These are phyloP conservation scores for Prosapia bicincta DNA, from an alignment of 2,888 invertebrate genomes.

Conservation along the genomic window DNA sequence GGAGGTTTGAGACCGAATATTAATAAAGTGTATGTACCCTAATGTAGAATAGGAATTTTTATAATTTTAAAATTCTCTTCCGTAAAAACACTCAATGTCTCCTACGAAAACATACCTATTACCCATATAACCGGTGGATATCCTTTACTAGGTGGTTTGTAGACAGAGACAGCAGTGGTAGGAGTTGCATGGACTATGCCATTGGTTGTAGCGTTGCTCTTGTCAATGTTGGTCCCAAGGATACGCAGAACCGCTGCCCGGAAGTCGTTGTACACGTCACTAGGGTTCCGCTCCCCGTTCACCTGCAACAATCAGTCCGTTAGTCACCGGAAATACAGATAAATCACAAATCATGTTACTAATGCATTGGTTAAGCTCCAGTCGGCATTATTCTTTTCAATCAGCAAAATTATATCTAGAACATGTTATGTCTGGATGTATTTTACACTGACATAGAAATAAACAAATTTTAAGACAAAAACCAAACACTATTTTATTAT, in stretches of 20 bases:
- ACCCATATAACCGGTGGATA: constrained; percentile 50
- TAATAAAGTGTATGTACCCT: too few species aligned
- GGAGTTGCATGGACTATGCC: constrained; percentile 29
- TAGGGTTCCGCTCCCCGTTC: constrained; percentile 82
- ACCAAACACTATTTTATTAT: too few species aligned
- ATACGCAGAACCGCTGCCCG: constrained; percentile 73
- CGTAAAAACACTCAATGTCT: too few species aligned
- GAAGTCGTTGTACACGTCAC: constrained; percentile 84
- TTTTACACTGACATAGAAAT: too few species aligned
- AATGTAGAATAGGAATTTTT: too few species aligned
- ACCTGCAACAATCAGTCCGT: constrained; percentile 53
- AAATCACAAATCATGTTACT: background rate
- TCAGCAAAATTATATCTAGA: too few species aligned
- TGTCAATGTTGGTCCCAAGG: constrained; percentile 53
- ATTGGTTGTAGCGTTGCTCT: constrained; percentile 35
- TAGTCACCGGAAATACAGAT: background rate
- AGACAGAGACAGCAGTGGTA: constrained; percentile 35
- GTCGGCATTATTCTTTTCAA: too few species aligned
- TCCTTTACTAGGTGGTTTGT: constrained; percentile 40
- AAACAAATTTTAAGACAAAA: too few species aligned
- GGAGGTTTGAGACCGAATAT: too few species aligned
- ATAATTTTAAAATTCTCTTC: too few species aligned
- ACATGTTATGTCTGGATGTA: too few species aligned
- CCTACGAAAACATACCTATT: constrained; percentile 49
- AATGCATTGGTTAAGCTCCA: background rate